These are phyloP conservation scores for Dione vanillae DNA, from an alignment of 2,888 invertebrate genomes.

Conservation along the genomic window DNA sequence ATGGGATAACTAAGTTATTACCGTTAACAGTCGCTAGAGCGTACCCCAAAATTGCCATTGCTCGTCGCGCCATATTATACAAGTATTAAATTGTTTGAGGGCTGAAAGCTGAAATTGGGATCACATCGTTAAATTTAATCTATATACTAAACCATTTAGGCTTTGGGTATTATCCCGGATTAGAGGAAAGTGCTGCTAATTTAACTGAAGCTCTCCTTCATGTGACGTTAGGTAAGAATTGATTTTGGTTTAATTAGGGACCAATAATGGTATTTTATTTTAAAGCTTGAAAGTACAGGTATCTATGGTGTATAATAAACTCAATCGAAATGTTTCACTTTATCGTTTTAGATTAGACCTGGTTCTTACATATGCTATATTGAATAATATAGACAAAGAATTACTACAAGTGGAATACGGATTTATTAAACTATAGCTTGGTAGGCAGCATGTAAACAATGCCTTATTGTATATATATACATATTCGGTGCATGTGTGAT, in stretches of 20 bases:
- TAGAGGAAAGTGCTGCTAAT: slow-evolving; percentile 71
- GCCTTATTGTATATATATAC: no score
- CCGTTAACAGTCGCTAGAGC: slow-evolving; percentile 32
- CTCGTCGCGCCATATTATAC: slow-evolving; percentile 45
- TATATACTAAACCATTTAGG: slow-evolving; percentile 72
- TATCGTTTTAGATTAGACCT: no score
- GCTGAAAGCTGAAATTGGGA: slow-evolving; percentile 64
- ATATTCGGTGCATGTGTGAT: no score
- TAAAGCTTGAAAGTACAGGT: neutral
- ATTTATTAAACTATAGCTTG: no score
- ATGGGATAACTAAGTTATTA: slow-evolving; percentile 31
- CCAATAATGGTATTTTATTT: neutral
- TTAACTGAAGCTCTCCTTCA: slow-evolving; percentile 53
- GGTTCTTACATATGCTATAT: no score
- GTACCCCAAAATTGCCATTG: slow-evolving; percentile 32
- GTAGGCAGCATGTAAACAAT: no score
- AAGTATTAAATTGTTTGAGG: slow-evolving; percentile 49
- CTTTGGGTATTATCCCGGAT: slow-evolving; percentile 66
- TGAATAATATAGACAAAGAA: no score
- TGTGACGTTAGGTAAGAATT: slow-evolving; percentile 18
- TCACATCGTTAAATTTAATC: slow-evolving; percentile 76
- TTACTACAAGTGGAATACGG: no score
- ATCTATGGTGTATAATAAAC: no score
- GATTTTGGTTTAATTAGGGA: slow-evolving; percentile 8
- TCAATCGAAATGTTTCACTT: no score